A percentile compares a stretch with the other conserved stretches of the same genome.
phyloP scores from a whole-genome alignment of 2,888 invertebrate species.

The Pristionchus maxplancki region DNA sequence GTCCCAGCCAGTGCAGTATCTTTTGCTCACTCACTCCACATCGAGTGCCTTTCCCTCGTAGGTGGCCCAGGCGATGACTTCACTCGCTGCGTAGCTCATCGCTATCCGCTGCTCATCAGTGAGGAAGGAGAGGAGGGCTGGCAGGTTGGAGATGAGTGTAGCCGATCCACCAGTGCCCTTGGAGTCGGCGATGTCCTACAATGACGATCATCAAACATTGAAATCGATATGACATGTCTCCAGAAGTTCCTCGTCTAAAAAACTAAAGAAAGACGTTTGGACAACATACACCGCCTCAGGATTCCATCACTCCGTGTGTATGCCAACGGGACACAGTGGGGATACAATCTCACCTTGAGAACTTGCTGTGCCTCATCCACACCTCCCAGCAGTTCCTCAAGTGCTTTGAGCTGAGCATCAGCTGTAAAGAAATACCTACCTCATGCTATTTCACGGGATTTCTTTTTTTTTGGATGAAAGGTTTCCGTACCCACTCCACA shows the following conservation, averaged over 20 bases:
- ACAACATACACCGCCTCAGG: too few species aligned
- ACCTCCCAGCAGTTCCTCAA: neutral
- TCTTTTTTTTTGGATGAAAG: neutral
- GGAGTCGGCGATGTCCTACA: neutral
- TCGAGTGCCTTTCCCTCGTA: constrained; percentile 12
- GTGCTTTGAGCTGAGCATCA: neutral
- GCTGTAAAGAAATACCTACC: neutral
- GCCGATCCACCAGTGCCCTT: constrained; percentile 1
- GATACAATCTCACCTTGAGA: neutral
- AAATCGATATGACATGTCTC: too few species aligned
- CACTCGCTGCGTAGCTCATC: neutral
- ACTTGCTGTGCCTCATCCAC: neutral
- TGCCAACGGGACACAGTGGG: too few species aligned
- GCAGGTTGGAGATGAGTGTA: constrained; percentile 20
- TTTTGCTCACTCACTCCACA: neutral
- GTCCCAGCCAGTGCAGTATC: too few species aligned
- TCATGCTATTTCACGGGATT: neutral
- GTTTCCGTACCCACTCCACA: constrained; percentile 5
- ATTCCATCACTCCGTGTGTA: too few species aligned
- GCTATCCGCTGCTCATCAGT: neutral
- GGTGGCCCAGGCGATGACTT: neutral
- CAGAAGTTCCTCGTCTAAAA: neutral
- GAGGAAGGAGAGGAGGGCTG: constrained; percentile 32
- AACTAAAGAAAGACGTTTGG: too few species aligned
- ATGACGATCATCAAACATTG: neutral